Conservation (phyloP, 2,113 vertebrate genomes). For the Siniperca knerii region DNA sequence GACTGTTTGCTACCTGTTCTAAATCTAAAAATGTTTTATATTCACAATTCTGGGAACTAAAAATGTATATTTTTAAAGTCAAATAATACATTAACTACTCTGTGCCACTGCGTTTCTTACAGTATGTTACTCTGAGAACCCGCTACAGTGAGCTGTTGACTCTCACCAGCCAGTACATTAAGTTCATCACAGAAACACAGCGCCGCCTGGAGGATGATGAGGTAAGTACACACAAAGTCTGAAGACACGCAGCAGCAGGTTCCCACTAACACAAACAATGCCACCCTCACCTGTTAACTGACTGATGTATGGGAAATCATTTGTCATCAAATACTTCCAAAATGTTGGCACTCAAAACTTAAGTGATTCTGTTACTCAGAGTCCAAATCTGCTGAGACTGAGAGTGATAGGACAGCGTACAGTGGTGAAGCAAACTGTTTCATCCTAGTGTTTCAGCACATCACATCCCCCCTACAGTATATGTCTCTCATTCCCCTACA, state of each 20-base stretch:
- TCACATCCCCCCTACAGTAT: constrained; percentile 53
- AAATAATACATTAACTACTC: not conserved
- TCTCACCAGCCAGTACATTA: constrained; percentile 93
- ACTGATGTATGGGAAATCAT: constrained; percentile 52
- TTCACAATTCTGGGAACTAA: not conserved
- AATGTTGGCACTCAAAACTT: constrained; percentile 38
- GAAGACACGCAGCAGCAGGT: not conserved
- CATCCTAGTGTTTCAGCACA: constrained; percentile 60
- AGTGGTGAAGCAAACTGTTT: constrained; percentile 54
- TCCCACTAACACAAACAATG: constrained; percentile 31
- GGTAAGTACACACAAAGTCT: constrained; percentile 81
- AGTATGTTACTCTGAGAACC: constrained; percentile 94
- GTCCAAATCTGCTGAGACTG: not conserved
- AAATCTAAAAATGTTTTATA: not conserved
- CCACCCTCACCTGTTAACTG: not conserved
- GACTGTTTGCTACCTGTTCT: not conserved
- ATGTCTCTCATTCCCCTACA: constrained; percentile 63
- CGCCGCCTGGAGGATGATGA: constrained; percentile 92
- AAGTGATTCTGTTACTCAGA: not conserved
- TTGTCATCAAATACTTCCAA: constrained; percentile 29
- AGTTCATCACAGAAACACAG: constrained; percentile 90
- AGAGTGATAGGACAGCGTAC: not conserved
- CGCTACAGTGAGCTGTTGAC: constrained; percentile 95
- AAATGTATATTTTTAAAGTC: not conserved
- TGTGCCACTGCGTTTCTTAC: constrained; percentile 39